Percentiles rank a stretch among this genome's conserved stretches.
phyloP scores from a whole-genome alignment of 1,140 invertebrate genomes.

The Tigriopus japonicus region DNA sequence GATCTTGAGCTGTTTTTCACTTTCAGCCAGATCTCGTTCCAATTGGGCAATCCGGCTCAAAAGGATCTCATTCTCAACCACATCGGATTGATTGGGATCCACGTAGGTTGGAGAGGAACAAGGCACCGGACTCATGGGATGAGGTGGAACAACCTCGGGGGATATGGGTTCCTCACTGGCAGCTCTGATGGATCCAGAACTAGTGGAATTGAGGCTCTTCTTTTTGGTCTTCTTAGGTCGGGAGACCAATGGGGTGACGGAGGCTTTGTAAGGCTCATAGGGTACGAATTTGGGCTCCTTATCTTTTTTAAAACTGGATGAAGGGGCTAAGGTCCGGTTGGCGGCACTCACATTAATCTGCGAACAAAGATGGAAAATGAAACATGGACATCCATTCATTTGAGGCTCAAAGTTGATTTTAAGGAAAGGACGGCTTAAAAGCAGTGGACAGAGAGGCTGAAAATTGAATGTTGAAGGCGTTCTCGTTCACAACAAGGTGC shows the following conservation, averaged over 20 bases:
- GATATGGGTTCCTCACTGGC: conserved; percentile 21
- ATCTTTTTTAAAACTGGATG: background rate
- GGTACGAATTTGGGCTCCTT: conserved; percentile 59
- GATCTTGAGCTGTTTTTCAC: conserved; percentile 27
- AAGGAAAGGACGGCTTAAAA: background rate
- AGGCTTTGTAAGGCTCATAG: conserved; percentile 68
- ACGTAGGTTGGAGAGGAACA: conserved; percentile 15
- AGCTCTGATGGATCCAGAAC: too few species aligned
- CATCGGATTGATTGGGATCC: conserved; percentile 13
- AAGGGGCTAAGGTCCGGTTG: background rate
- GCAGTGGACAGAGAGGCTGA: background rate
- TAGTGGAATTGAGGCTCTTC: too few species aligned
- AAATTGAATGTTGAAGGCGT: too few species aligned
- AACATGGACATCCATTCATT: too few species aligned
- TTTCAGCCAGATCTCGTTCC: conserved; percentile 19
- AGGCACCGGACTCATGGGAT: background rate
- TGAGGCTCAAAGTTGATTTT: background rate
- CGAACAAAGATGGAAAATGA: background rate
- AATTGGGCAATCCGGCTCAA: conserved; percentile 9
- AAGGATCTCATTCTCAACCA: too few species aligned
- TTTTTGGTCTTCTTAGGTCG: conserved; percentile 23
- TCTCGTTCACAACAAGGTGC: too few species aligned
- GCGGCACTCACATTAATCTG: background rate
- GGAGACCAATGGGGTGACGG: conserved; percentile 52
- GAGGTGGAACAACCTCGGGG: conserved; percentile 1